phyloP scores from a whole-genome alignment of 2,797 vertebrate genomes.

The Premnoplex brunnescens region DNA sequence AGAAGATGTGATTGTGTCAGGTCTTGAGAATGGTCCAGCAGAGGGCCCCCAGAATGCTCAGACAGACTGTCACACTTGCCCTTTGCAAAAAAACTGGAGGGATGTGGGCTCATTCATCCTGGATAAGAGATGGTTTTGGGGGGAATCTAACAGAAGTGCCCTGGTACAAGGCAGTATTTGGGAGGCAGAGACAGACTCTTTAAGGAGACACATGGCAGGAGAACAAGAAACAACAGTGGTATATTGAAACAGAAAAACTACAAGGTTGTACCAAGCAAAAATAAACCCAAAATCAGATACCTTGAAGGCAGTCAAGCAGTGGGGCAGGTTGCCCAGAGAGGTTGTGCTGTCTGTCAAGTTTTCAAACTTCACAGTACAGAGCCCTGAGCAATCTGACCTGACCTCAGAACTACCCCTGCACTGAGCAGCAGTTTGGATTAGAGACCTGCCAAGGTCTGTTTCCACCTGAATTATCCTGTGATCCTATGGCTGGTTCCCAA shows the following conservation, averaged over 20 bases:
- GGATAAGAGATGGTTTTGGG: background rate
- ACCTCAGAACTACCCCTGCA: background rate
- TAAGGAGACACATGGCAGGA: background rate
- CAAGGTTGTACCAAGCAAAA: background rate
- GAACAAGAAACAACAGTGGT: background rate
- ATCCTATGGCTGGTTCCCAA: background rate
- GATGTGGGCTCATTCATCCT: background rate
- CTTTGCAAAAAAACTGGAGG: background rate
- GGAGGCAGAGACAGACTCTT: background rate
- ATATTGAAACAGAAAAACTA: background rate
- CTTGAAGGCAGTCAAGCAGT: background rate
- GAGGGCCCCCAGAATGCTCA: background rate
- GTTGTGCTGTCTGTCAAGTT: background rate
- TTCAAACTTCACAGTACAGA: background rate
- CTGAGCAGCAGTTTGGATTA: background rate
- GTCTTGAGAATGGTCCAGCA: background rate
- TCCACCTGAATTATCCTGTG: background rate
- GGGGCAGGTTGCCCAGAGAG: background rate
- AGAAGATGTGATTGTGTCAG: background rate
- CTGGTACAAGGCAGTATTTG: background rate
- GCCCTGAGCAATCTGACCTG: background rate
- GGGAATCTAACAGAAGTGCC: background rate
- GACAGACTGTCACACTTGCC: fast-evolving
- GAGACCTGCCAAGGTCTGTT: background rate
- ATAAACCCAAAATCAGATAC: background rate